phyloP scores from a whole-genome alignment of 2,113 vertebrate genomes.

The Zingel zingel region DNA sequence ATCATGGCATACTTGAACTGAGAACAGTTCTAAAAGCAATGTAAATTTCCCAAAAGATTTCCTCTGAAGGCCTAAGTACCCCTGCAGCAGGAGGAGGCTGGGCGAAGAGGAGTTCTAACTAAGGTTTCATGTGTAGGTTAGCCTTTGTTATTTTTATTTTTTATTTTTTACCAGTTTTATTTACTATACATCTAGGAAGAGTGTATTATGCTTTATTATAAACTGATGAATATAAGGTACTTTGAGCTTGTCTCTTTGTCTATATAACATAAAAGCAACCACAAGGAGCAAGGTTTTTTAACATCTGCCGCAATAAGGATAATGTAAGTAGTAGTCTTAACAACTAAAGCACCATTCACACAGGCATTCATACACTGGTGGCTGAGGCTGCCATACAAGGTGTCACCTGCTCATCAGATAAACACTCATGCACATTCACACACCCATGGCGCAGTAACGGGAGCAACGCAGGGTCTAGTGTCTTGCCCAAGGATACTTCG shows the following conservation, averaged over 20 bases:
- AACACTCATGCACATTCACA: too few species aligned
- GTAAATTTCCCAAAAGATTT: not conserved
- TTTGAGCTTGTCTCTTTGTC: not conserved
- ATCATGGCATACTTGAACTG: not conserved
- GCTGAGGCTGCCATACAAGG: too few species aligned
- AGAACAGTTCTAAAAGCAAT: not conserved
- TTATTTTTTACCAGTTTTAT: slow-evolving; percentile 9
- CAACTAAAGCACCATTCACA: too few species aligned
- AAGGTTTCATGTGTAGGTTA: slow-evolving; percentile 16
- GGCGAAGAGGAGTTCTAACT: too few species aligned
- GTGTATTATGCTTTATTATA: not conserved
- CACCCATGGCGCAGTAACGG: too few species aligned
- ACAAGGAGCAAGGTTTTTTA: not conserved
- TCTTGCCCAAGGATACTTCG: too few species aligned
- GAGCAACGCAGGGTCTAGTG: too few species aligned
- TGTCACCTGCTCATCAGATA: too few species aligned
- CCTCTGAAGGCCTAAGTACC: not conserved
- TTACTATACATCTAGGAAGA: not conserved
- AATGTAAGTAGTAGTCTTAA: not conserved
- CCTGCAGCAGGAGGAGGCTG: not conserved
- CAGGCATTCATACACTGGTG: too few species aligned
- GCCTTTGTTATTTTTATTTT: slow-evolving; percentile 5
- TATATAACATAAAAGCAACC: not conserved
- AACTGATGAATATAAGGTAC: slow-evolving; percentile 33
- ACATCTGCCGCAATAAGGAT: not conserved